These are phyloP conservation scores for Hydractinia echinata DNA, from an alignment of 30 jellyfish, hydroid and myxozoan genomes.

Conservation along the genomic window DNA sequence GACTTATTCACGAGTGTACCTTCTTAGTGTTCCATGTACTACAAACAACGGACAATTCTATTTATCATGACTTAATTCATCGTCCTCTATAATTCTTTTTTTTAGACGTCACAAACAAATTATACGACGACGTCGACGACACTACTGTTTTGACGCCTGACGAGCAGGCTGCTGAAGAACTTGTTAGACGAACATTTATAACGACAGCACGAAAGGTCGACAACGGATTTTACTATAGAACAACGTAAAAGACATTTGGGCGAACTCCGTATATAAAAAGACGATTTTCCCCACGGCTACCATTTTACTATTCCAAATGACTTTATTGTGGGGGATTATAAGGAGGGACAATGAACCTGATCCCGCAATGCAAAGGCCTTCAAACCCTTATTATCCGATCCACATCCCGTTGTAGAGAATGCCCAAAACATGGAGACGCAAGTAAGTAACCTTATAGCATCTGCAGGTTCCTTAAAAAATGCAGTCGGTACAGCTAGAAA, in stretches of 20 bases:
- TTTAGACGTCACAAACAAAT: no score
- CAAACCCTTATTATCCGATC: background rate
- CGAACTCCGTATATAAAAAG: background rate
- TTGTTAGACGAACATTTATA: background rate
- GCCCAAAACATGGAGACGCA: constrained; percentile 9
- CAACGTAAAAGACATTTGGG: background rate
- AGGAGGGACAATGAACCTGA: background rate
- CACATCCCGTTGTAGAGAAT: background rate
- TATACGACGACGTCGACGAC: no score
- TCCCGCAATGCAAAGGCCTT: background rate
- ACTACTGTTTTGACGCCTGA: background rate
- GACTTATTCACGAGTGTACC: no score
- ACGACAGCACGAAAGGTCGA: background rate
- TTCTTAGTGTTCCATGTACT: no score
- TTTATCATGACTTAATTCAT: no score
- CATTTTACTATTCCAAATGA: constrained; percentile 4
- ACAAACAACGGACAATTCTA: no score
- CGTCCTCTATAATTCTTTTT: no score
- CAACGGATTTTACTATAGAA: background rate
- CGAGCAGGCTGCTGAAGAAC: constrained; percentile 8
- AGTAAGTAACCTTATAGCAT: background rate
- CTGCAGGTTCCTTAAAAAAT: background rate
- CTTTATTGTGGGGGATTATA: background rate
- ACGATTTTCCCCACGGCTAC: background rate
- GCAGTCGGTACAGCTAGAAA: constrained; percentile 1